Conservation (phyloP, 2,797 vertebrate species). For the Myotis pilosus region DNA sequence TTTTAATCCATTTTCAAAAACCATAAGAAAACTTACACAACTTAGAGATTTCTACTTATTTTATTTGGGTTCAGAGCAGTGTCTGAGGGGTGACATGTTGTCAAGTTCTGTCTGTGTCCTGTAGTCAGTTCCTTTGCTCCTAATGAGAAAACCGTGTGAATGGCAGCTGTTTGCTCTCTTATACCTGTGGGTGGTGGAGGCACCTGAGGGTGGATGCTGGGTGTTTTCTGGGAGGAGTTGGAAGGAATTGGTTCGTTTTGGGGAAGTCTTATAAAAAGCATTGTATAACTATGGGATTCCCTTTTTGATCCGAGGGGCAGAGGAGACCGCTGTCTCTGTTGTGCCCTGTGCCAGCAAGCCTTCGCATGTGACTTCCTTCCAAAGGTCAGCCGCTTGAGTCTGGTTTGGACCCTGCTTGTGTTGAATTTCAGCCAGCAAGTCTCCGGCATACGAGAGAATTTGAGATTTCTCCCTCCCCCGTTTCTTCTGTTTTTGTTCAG, state of each 20-base stretch:
- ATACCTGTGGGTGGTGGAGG: neutral
- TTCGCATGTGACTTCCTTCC: constrained; percentile 73
- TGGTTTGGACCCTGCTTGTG: constrained; percentile 76
- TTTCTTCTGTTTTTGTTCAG: constrained; percentile 80
- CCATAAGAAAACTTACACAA: constrained; percentile 17
- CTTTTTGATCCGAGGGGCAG: constrained; percentile 47
- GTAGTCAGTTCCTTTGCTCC: constrained; percentile 53
- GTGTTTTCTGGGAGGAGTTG: constrained; percentile 31
- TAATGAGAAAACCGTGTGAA: constrained; percentile 62
- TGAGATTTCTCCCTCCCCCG: constrained; percentile 63
- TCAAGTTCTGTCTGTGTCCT: constrained; percentile 54
- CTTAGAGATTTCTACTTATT: neutral
- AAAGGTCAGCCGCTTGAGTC: constrained; percentile 69
- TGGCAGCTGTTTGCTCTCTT: constrained; percentile 26
- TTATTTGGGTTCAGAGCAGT: neutral
- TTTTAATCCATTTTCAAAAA: constrained; percentile 49
- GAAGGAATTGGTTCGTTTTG: constrained; percentile 58
- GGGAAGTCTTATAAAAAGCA: constrained; percentile 59
- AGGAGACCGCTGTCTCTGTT: constrained; percentile 9
- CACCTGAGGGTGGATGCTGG: neutral
- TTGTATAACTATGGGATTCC: constrained; percentile 1
- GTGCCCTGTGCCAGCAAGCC: constrained; percentile 49
- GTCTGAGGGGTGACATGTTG: constrained; percentile 5
- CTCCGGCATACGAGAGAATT: constrained; percentile 77
- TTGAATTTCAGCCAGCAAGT: constrained; percentile 81